Evolutionary conservation across 2,113 vertebrate species (phyloP).

Genomic region (Macaca mulatta): DNA sequence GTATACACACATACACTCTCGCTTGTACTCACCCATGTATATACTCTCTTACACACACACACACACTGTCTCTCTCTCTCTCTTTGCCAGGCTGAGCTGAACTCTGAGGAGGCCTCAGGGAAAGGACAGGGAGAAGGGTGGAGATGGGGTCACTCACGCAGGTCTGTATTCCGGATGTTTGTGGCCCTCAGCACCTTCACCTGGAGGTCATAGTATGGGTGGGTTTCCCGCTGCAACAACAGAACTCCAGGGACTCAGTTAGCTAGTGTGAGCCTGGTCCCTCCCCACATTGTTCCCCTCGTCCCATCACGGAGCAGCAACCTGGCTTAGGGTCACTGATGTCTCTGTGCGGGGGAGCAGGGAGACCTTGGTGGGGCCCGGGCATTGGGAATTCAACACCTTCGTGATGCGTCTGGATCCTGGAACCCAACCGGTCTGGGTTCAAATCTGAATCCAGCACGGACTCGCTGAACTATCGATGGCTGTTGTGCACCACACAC

Average conservation of each 20-base stretch:
- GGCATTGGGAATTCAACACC: neutral
- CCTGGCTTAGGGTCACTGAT: neutral
- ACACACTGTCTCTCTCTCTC: too few species aligned
- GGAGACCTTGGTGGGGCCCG: neutral
- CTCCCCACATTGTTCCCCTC: neutral
- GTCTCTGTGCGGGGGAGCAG: neutral
- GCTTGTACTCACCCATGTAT: neutral
- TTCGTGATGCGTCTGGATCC: neutral
- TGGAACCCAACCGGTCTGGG: neutral
- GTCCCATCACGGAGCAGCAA: neutral
- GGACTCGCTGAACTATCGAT: neutral
- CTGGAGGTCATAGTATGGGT: slow-evolving; percentile 86
- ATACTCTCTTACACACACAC: neutral
- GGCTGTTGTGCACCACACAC: neutral
- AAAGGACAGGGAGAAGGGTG: neutral
- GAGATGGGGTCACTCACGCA: slow-evolving; percentile 80
- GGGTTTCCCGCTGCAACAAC: slow-evolving; percentile 84
- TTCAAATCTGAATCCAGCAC: neutral
- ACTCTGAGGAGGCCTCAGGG: neutral
- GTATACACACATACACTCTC: too few species aligned
- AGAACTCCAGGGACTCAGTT: slow-evolving; percentile 41
- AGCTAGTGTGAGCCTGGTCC: neutral
- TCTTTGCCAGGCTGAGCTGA: neutral
- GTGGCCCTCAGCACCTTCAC: slow-evolving; percentile 86
- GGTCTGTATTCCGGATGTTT: slow-evolving; percentile 84